These are phyloP conservation scores for Tringa solitaria DNA, from an alignment of 2,113 vertebrate genomes.

Conservation along the genomic window DNA sequence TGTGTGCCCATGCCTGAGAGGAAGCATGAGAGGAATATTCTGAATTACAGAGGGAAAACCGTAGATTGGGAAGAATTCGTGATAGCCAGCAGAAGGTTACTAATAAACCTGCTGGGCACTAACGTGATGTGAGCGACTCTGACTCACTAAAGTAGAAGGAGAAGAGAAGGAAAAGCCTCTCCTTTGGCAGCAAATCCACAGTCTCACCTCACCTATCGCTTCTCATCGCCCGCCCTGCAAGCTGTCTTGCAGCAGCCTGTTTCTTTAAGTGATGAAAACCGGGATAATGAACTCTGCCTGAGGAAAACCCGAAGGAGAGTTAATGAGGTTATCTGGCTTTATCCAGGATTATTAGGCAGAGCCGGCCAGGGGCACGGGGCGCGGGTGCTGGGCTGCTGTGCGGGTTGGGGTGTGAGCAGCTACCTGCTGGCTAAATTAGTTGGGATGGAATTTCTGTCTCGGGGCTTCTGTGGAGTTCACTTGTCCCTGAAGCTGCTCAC, in stretches of 20 bases:
- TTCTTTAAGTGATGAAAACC: slow-evolving; percentile 30
- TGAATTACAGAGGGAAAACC: background rate
- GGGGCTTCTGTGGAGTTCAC: background rate
- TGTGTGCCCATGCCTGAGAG: slow-evolving; percentile 34
- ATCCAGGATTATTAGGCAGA: background rate
- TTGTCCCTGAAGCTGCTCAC: background rate
- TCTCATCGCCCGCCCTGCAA: background rate
- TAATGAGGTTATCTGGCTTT: slow-evolving; percentile 27
- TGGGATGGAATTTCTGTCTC: background rate
- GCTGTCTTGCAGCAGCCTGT: background rate
- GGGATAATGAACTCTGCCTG: slow-evolving; percentile 21
- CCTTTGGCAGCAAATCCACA: background rate
- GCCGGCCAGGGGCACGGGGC: background rate
- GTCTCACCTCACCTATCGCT: background rate
- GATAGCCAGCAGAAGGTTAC: background rate
- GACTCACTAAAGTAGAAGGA: background rate
- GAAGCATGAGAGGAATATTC: rapidly evolving
- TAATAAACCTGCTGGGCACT: background rate
- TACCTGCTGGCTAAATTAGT: background rate
- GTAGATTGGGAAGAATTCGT: background rate
- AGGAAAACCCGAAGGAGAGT: background rate
- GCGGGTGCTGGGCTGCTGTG: background rate
- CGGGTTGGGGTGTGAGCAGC: background rate
- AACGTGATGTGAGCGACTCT: background rate
- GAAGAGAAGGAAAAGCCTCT: background rate